Conservation (phyloP, 2,888 invertebrate species). For the Minunthozetes semirufus region DNA sequence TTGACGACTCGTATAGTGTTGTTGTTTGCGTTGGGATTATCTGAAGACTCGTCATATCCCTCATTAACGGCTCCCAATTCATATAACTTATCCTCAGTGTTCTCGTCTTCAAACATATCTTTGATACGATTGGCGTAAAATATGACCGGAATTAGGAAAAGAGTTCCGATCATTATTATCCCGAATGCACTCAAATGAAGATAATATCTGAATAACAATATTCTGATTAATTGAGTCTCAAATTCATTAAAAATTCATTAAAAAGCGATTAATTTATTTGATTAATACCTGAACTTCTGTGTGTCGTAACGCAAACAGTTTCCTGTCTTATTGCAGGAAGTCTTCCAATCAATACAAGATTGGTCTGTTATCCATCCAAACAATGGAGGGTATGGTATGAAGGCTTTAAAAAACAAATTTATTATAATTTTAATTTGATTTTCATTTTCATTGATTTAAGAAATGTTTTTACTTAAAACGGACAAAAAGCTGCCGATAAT, state of each 20-base stretch:
- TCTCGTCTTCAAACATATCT: slow-evolving; percentile 25
- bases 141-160: slow-evolving; percentile 36
- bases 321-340: slow-evolving; percentile 35
- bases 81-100: neutral
- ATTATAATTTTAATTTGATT: too few relatives aligned
- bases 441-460: too few relatives aligned
- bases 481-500: slow-evolving; percentile 39
- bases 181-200: slow-evolving; percentile 40
- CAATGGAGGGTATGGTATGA: too few relatives aligned
- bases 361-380: too few relatives aligned
- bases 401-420: too few relatives aligned
- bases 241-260: too few relatives aligned
- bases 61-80: neutral
- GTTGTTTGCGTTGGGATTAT: neutral
- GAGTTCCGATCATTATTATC: slow-evolving; percentile 37
- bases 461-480: slow-evolving; percentile 40
- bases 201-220: slow-evolving; percentile 40
- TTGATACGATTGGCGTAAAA: slow-evolving; percentile 16
- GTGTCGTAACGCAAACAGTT: slow-evolving; percentile 43
- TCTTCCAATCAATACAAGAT: too few relatives aligned
- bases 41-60: neutral
- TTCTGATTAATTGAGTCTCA: too few relatives aligned
- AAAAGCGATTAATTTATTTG: too few relatives aligned
- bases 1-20: neutral
- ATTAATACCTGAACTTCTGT: slow-evolving; percentile 33